Percentiles rank a stretch among this genome's conserved stretches.
These are phyloP conservation scores for Otis tarda DNA, from an alignment of 2,113 vertebrate species.

Conservation along the genomic window DNA sequence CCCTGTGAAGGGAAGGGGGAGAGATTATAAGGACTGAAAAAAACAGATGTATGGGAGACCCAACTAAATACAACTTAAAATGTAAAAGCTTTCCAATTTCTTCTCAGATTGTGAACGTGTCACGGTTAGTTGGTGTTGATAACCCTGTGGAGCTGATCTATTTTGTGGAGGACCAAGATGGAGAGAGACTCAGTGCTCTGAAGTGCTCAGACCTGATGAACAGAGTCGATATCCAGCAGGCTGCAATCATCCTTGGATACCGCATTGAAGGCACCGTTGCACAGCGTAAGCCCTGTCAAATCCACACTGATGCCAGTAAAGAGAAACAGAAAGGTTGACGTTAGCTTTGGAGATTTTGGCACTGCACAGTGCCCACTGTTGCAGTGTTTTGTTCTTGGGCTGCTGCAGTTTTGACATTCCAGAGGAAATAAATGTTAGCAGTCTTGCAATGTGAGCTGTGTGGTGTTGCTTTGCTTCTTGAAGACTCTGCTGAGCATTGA, in stretches of 20 bases:
- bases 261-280: constrained; percentile 90
- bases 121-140: constrained; percentile 81
- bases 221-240: constrained; percentile 89
- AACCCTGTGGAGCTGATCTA: constrained; percentile 91
- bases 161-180: constrained; percentile 89
- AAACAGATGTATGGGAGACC: background rate
- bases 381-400: background rate
- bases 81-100: background rate
- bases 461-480: background rate
- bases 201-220: constrained; percentile 87
- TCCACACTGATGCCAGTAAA: background rate
- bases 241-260: constrained; percentile 94
- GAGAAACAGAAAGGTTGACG: background rate
- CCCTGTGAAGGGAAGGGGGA: background rate
- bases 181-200: constrained; percentile 84
- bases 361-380: background rate
- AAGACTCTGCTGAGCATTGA: background rate
- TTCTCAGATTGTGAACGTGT: constrained; percentile 88
- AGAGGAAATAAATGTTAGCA: background rate
- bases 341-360: background rate
- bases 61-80: background rate
- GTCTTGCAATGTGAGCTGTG: background rate
- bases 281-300: constrained; percentile 83
- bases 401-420: background rate
- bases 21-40: background rate